Evolutionary conservation across 2,113 vertebrate species (phyloP), one percentile per base, ranked within the genome.

Genomic region (Puffinus mauretanicus): DNA sequence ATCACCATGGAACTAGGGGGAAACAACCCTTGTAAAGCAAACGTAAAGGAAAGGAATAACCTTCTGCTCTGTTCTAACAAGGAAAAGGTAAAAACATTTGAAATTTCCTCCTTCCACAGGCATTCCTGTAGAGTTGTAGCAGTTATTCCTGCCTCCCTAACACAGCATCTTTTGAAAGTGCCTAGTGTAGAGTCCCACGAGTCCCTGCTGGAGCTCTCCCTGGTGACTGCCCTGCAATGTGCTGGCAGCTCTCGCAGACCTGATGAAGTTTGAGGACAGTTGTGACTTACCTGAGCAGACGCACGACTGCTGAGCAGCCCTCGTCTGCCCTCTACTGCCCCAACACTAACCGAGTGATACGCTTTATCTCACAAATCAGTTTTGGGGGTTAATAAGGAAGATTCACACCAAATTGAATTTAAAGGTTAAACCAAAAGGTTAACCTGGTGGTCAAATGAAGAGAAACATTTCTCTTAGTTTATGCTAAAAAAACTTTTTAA

Each of bases 271-370:
- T 3, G 40, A 4, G 76, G 44, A 40, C 51, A 46, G 52, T 7
- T 5, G 67, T 4, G 78, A 10, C 54, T 26, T 18, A 75, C 83
- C 89, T 58, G 87, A 29, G 58, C 40, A 57, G n/a, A 10, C 4
- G 47, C 47, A 6, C 17, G 44, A 13, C 38, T 44, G 51, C 57
- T 51, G 44, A 75, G 73, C 89, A 71, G 96, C 82, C 61, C 92
- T 92, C 82, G 91, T n/a, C 94, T 90, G 92, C 96, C 97, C 97
- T 90, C 96, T 97, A 40, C 94, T 93, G 97, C 93, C 85, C 71
- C 72, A 8, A 7, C 22, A 4, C 34, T 7, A 27, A 6, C 6
- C 11, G 27, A 40, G 15, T 4, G 34, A 20, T 3, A 21, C 3
- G 5, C 26, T 16, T 8, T 1, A 13, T 9, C 32, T 14, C 26